These are phyloP conservation scores for Chlamydotis undulata DNA, from an alignment of 2,113 vertebrate genomes.

Conservation along the genomic window DNA sequence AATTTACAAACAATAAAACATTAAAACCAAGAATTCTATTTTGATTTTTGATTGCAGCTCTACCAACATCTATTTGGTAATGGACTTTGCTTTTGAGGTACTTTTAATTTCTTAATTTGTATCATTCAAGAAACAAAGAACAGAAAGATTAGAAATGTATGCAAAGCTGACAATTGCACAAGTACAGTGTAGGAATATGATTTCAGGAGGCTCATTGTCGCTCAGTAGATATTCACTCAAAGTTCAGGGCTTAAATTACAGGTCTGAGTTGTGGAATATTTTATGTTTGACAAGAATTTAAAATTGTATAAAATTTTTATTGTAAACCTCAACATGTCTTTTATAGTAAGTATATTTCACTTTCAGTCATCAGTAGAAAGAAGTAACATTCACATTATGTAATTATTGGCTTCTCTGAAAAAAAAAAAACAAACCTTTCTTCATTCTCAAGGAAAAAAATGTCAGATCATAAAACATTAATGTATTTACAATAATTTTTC, in stretches of 20 bases:
- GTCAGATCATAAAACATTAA: background rate
- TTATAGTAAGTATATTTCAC: background rate
- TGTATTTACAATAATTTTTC: background rate
- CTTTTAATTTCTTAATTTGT: background rate
- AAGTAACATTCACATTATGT: background rate
- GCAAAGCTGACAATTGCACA: background rate
- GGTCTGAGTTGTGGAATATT: background rate
- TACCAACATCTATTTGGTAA: background rate
- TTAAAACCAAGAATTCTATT: background rate
- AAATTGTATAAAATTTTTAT: background rate
- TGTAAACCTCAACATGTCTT: background rate
- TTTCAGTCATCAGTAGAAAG: background rate
- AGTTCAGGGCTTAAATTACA: background rate
- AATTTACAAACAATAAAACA: background rate
- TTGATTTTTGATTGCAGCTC: background rate
- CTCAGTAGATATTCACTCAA: background rate
- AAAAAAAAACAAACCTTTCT: background rate
- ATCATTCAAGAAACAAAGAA: background rate
- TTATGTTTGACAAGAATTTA: background rate
- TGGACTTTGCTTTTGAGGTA: background rate
- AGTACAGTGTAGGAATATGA: background rate
- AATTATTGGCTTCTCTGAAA: background rate
- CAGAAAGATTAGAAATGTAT: background rate
- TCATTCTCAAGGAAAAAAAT: background rate
- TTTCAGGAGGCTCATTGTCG: background rate